A percentile compares a stretch with the other conserved stretches of the same genome.
phyloP scores from a whole-genome alignment of 2,113 vertebrate species.

The Chamaetylas fuelleborni region DNA sequence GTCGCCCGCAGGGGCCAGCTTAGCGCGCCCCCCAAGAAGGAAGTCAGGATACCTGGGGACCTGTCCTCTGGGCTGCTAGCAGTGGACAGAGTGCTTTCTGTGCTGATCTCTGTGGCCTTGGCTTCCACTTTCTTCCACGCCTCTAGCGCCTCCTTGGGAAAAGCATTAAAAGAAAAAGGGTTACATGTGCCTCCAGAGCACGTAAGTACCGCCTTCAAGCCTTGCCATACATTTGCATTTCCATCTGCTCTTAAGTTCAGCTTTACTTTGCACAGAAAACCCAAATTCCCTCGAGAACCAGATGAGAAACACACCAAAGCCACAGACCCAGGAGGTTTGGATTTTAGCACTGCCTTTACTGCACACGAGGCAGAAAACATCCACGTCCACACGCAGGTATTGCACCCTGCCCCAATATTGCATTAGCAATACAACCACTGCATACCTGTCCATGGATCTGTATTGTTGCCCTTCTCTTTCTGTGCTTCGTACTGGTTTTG shows the following conservation, averaged over 20 bases:
- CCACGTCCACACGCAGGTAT: fast-evolving
- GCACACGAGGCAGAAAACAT: background rate
- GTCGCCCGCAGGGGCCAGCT: conserved; percentile 85
- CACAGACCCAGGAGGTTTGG: background rate
- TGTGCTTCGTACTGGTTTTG: conserved; percentile 78
- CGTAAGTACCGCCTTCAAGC: background rate
- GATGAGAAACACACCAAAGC: background rate
- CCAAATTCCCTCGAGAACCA: background rate
- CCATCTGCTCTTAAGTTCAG: background rate
- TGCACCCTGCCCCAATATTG: background rate
- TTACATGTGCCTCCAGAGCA: background rate
- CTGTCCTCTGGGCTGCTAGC: conserved; percentile 71
- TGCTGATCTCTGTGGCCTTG: conserved; percentile 35
- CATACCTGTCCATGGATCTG: conserved; percentile 67
- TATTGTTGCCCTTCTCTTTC: conserved; percentile 76
- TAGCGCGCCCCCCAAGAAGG: conserved; percentile 81
- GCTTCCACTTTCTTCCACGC: conserved; percentile 65
- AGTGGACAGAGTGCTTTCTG: conserved; percentile 58
- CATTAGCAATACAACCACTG: background rate
- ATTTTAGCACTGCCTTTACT: background rate
- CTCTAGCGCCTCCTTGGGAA: conserved; percentile 66
- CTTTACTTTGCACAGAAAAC: background rate
- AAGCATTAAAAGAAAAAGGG: background rate
- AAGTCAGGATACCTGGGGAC: conserved; percentile 91
- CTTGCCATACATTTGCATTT: background rate